These are phyloP conservation scores for Crocidura indochinensis DNA, from an alignment of 2,797 vertebrate species.

Conservation along the genomic window DNA sequence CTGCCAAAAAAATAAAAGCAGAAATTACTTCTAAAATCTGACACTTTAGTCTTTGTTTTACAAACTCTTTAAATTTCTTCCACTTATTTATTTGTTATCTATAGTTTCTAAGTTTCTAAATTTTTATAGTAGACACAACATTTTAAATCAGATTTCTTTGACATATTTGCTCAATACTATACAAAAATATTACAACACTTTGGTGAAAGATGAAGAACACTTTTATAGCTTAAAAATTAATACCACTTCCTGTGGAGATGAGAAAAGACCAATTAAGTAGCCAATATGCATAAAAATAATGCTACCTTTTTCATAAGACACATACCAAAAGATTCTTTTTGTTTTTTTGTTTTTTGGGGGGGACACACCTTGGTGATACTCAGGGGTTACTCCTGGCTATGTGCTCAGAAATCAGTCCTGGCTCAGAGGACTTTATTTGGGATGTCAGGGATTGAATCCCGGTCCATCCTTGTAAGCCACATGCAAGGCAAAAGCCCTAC, in stretches of 20 bases:
- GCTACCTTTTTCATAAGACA: constrained; percentile 68
- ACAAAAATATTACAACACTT: constrained; percentile 76
- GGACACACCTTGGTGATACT: too few relatives aligned
- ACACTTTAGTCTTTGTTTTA: constrained; percentile 31
- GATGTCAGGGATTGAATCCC: too few relatives aligned
- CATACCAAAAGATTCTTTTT: background rate
- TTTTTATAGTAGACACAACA: constrained; percentile 62
- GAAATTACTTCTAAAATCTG: constrained; percentile 1
- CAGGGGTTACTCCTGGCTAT: too few relatives aligned
- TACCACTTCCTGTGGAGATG: constrained; percentile 66
- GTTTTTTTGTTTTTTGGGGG: too few relatives aligned
- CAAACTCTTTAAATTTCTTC: constrained; percentile 54
- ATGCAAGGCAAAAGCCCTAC: too few relatives aligned
- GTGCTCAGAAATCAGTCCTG: too few relatives aligned
- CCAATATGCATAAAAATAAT: constrained; percentile 77
- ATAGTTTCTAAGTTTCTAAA: constrained; percentile 18
- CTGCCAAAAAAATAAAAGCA: constrained; percentile 16
- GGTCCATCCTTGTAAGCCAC: too few relatives aligned
- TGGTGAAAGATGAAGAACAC: constrained; percentile 68
- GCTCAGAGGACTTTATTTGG: too few relatives aligned
- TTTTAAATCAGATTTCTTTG: constrained; percentile 79
- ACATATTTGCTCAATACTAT: constrained; percentile 68
- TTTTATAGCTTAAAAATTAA: constrained; percentile 80
- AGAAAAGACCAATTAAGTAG: constrained; percentile 69
- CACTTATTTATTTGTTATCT: constrained; percentile 57